Base-by-base conservation (phyloP, 1,140 invertebrate genomes). In the Drosophila ananassae region DNA sequence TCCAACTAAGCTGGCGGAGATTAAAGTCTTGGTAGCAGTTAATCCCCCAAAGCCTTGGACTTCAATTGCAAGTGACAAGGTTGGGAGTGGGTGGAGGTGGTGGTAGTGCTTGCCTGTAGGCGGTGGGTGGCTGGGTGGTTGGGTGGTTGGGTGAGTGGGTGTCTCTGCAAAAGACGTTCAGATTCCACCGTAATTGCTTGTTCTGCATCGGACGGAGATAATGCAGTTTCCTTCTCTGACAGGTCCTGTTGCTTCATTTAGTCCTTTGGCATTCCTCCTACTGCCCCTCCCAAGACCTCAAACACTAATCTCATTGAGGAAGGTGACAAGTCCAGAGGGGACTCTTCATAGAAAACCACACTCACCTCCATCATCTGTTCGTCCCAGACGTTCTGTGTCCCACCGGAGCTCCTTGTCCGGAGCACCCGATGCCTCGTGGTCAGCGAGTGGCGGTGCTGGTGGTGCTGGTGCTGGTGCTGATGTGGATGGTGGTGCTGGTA, bases 341-440 rank as follows among this genome's bases (percentile, higher is more conserved):
- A 30, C 1, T 25, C 30, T 30, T 30, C 8, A 10, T 9, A 17
- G 17, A 17, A 32, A 22, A 61, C 24, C 13, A 46, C 34, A 79
- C 83, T 90, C 72, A 93, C 93, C 90, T 93, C 93, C 75, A 93
- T 81, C 79, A 93, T 89, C 39, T 92, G 89, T 55, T 93, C 93
- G 66, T 93, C 93, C 76, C 92, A 92, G 21, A 92, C 80, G 48
- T 92, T 92, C 7, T 92, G 90, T 7, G 77, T 77, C 10, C 81
- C 91, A 25, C 91, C 90, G 47, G 91, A 91, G 44, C 91, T 92
- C 46, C 91, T 73, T 21, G 91, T 92, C 4, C 91, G 76, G 48
- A 92, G 48, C 39, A 92, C 90, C 10, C 90, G 82, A 56, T 91
- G 89, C 53, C 91, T 56, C 39, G 90, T 89, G 61, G 91, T 91